Evolutionary conservation across 92 coral and sea anemone genomes (phyloP).

Genomic region (Scolanthus callimorphus): DNA sequence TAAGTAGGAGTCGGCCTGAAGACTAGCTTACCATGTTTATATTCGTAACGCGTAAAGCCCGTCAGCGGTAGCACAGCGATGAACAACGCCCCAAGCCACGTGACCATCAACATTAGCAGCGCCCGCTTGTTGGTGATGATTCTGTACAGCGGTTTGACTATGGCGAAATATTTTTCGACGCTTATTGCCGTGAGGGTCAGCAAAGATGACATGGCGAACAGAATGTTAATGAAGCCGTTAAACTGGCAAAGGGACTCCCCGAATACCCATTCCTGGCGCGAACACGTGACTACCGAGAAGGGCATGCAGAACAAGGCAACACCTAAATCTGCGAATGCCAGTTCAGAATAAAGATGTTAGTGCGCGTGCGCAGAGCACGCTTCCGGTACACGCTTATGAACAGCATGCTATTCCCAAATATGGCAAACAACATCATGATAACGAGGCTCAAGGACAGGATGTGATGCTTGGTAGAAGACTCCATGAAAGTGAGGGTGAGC

Average conservation of each 20-base stretch:
- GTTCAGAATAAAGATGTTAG: constrained; percentile 70
- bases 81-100: constrained; percentile 54
- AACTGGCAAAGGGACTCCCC: constrained; percentile 61
- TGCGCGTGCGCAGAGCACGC: constrained; percentile 67
- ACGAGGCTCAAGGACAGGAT: constrained; percentile 42
- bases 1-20: too few species aligned
- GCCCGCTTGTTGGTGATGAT: constrained; percentile 58
- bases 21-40: constrained; percentile 50
- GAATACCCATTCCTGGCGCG: constrained; percentile 56
- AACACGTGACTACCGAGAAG: constrained; percentile 67
- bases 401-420: constrained; percentile 59
- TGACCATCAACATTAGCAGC: constrained; percentile 47
- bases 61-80: constrained; percentile 55
- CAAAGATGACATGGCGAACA: constrained; percentile 55
- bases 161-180: constrained; percentile 71
- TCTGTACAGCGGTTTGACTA: constrained; percentile 62
- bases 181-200: constrained; percentile 71
- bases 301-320: constrained; percentile 64
- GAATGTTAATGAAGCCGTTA: constrained; percentile 61
- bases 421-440: constrained; percentile 47
- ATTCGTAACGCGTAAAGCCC: constrained; percentile 52
- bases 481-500: too few species aligned
- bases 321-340: constrained; percentile 67
- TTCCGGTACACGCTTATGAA: constrained; percentile 48
- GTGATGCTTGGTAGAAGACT: constrained; percentile 34